These are phyloP conservation scores for Pegoplata infirma DNA, from an alignment of 2,888 invertebrate genomes.

Conservation along the genomic window DNA sequence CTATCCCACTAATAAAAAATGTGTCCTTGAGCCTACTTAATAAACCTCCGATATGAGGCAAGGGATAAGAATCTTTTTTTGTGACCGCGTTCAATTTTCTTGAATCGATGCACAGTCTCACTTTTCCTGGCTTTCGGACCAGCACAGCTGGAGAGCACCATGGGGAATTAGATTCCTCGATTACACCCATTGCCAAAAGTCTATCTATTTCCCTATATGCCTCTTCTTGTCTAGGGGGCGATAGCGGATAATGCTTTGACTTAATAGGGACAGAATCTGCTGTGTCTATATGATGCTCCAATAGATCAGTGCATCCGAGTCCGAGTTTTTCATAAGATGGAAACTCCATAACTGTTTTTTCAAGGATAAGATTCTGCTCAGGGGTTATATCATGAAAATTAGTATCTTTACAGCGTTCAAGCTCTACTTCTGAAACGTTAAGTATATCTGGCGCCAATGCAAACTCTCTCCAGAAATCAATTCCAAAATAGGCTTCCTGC, in stretches of 20 bases:
- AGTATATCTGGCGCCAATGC: neutral
- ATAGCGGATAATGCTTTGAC: slow-evolving; percentile 24
- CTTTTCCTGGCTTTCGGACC: slow-evolving; percentile 43
- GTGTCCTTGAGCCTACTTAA: slow-evolving; percentile 45
- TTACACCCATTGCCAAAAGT: slow-evolving; percentile 8
- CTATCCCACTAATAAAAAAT: slow-evolving; percentile 31
- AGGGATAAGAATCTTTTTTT: slow-evolving; percentile 47
- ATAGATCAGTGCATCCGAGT: neutral
- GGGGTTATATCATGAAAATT: slow-evolving; percentile 11
- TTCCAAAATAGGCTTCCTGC: neutral
- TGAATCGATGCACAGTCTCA: slow-evolving; percentile 41
- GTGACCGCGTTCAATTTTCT: slow-evolving; percentile 40
- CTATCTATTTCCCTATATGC: slow-evolving; percentile 18
- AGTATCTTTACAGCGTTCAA: neutral
- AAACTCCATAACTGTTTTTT: neutral
- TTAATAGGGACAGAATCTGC: slow-evolving; percentile 13
- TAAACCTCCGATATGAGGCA: slow-evolving; percentile 47
- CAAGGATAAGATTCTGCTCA: neutral
- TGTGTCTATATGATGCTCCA: slow-evolving; percentile 5
- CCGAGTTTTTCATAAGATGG: slow-evolving; percentile 5
- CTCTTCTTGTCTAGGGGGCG: slow-evolving; percentile 13
- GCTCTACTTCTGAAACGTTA: neutral
- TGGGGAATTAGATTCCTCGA: slow-evolving; percentile 33
- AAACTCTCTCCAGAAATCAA: slow-evolving; percentile 17
- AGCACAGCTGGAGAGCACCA: slow-evolving; percentile 21